phyloP scores from a whole-genome alignment of 2,888 invertebrate species.

The Aphodius sticticus region DNA sequence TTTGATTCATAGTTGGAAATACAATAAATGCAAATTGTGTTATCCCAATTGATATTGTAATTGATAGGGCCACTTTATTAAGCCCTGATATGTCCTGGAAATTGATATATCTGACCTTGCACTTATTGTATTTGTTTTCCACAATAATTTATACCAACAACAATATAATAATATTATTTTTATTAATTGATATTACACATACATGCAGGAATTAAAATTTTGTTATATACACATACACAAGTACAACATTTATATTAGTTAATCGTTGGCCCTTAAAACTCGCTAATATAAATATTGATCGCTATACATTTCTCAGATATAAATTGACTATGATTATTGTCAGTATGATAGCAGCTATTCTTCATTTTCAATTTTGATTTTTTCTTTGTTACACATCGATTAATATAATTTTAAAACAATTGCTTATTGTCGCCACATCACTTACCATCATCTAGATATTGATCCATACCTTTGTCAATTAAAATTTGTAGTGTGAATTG shows the following conservation, averaged over 20 bases:
- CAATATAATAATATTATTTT: slow-evolving; percentile 7
- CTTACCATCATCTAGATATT: slow-evolving; percentile 8
- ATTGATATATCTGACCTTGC: slow-evolving; percentile 11
- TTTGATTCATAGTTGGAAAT: slow-evolving; percentile 6
- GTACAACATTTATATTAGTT: slow-evolving; percentile 49
- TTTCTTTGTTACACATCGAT: not conserved
- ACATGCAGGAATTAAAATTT: slow-evolving; percentile 21
- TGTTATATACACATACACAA: slow-evolving; percentile 27
- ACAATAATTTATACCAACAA: not conserved
- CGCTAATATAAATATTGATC: slow-evolving; percentile 51
- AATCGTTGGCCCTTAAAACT: slow-evolving; percentile 55
- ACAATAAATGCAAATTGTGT: not conserved
- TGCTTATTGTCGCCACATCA: slow-evolving; percentile 33
- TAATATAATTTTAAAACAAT: not conserved
- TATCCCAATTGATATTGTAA: not conserved
- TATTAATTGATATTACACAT: slow-evolving; percentile 19
- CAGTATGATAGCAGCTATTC: slow-evolving; percentile 25
- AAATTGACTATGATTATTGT: slow-evolving; percentile 39
- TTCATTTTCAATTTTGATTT: slow-evolving; percentile 7
- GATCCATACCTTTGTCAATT: not conserved
- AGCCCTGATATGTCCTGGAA: not conserved
- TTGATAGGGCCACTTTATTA: not conserved
- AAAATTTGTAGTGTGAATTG: not conserved
- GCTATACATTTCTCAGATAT: slow-evolving; percentile 19
- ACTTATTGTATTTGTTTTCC: not conserved